Percentiles rank a stretch among this genome's conserved stretches.
Conservation (phyloP, 2,113 vertebrate species). For the Callorhinus ursinus region DNA sequence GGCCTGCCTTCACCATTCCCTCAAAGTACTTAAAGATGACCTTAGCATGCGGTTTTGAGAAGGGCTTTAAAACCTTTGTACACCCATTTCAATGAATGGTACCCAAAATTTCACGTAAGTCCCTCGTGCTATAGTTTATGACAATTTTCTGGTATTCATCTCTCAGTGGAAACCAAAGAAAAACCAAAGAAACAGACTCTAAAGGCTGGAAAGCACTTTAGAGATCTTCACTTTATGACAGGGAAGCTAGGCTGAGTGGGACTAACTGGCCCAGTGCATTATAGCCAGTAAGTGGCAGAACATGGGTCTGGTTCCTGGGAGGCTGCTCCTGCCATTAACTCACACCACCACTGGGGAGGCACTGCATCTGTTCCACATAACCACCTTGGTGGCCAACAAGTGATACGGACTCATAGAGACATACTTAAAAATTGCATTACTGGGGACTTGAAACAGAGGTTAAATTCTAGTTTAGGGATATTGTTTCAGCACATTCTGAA, state of each 20-base stretch:
- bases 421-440: not conserved
- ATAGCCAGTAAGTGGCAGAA: not conserved
- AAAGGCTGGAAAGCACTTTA: not conserved
- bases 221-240: not conserved
- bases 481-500: constrained; percentile 20
- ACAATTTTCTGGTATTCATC: not conserved
- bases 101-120: not conserved
- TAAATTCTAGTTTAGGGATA: not conserved
- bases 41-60: not conserved
- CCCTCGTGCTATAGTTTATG: not conserved
- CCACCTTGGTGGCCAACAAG: not conserved
- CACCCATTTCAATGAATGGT: not conserved
- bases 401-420: not conserved
- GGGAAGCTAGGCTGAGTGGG: not conserved
- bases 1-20: not conserved
- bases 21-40: constrained; percentile 24
- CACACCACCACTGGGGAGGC: not conserved
- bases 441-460: not conserved
- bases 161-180: constrained; percentile 38
- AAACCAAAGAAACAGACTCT: not conserved
- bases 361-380: not conserved
- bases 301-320: not conserved
- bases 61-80: constrained; percentile 10
- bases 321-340: not conserved
- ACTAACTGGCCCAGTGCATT: not conserved